Evolutionary conservation across 2,888 invertebrate species (phyloP).

Genomic region (Isoperla grammatica): DNA sequence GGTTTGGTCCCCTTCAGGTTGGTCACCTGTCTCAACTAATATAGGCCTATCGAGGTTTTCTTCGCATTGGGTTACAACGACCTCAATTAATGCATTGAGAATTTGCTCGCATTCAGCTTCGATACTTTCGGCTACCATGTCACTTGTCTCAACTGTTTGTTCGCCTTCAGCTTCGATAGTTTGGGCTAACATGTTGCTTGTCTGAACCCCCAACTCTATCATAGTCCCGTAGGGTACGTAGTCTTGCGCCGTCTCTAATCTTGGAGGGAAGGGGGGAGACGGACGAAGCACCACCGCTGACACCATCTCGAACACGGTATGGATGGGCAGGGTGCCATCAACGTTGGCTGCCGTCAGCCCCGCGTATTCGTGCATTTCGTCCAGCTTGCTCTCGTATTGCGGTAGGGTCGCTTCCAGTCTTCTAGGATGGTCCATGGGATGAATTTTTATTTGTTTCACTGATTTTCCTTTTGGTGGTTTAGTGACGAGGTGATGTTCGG

Average conservation of each 20-base stretch:
- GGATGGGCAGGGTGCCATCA: not conserved
- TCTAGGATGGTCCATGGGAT: not conserved
- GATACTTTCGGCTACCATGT: too few species aligned
- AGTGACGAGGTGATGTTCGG: not conserved
- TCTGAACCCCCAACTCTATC: too few species aligned
- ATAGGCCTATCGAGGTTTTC: too few species aligned
- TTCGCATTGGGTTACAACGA: too few species aligned
- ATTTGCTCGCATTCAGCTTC: too few species aligned
- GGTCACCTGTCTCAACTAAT: too few species aligned
- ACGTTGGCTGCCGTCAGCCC: not conserved
- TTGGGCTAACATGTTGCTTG: too few species aligned
- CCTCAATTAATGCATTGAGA: too few species aligned
- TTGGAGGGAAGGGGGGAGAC: conserved; percentile 6
- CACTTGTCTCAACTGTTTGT: too few species aligned
- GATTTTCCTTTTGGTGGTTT: not conserved
- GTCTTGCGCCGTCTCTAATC: not conserved
- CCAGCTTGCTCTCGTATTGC: not conserved
- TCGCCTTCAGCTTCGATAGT: too few species aligned
- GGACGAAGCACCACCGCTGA: conserved; percentile 3
- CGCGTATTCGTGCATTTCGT: conserved; percentile 5
- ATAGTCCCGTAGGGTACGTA: too few species aligned
- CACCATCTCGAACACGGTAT: conserved; percentile 8
- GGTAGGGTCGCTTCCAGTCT: not conserved
- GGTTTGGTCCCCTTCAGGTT: too few species aligned
- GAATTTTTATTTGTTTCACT: not conserved